Base-by-base conservation (phyloP, 2,888 invertebrate genomes). In the Leptopterna dolabrata region DNA sequence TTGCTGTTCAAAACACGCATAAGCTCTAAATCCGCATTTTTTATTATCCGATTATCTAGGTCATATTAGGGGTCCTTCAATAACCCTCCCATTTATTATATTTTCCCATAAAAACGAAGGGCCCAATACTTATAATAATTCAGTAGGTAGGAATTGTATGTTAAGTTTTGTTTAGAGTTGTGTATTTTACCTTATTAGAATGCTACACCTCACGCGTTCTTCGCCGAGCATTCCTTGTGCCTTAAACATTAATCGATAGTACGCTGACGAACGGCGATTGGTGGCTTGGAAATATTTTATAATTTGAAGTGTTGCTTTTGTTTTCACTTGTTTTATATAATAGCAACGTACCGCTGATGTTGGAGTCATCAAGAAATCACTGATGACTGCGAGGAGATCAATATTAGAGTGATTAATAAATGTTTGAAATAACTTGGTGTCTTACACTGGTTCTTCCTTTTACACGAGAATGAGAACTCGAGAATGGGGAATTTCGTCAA, bases 241-340 rank as follows among this genome's bases (percentile, higher is more conserved):
- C 63, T 63, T 63, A 63, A 63, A 63, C 63, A 63, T 63, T 63
- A 63, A 51, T 51, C 51, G n/a, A 51, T 63, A 24, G 63, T 63
- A 63, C 63, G 6, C 55, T 55, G 7, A 55, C 19, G 45, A 14
- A 55, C 19, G 55, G 16, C 19, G 55, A 55, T n/a, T 55, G 19
- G 55, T 55, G 55, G 55, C 55, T 24, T 16, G 51, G n/a, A 51
- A 51, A 63, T 63, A 19, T 1, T 63, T 63, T 63, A 24, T 63
- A 63, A 63, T 63, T 11, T 63, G n/a, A 24, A 24, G 24, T 63
- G 7, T 24, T 24, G 11, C 2, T 55, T 63, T 51, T 19, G 24
- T 24, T 19, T 14, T 1, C 47, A 47, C 13, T 47, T 47, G 47
- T 47, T 47, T 47, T 14, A 47, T 47, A 47, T 14, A 16, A 13